Percentiles rank a stretch among this genome's conserved stretches.
Conservation (phyloP, 2,797 vertebrate species). For the Anguilla megastoma region DNA sequence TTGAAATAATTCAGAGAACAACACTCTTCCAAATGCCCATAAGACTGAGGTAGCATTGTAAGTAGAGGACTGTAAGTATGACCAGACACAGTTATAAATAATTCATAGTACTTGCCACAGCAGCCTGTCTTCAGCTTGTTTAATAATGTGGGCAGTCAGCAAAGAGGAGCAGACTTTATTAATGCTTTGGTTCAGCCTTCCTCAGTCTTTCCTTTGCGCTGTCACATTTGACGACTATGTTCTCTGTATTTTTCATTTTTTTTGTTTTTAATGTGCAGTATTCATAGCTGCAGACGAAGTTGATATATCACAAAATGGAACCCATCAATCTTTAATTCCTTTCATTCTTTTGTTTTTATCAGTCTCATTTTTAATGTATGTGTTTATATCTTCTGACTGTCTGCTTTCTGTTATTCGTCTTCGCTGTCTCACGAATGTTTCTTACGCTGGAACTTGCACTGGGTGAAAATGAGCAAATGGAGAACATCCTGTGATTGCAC, state of each 20-base stretch:
- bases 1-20: background rate
- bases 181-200: background rate
- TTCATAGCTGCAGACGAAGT: background rate
- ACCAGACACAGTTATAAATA: conserved; percentile 4
- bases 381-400: background rate
- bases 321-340: background rate
- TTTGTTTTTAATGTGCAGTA: background rate
- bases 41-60: background rate
- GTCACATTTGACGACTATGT: background rate
- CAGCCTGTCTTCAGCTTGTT: background rate
- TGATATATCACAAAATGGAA: background rate
- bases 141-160: conserved; percentile 13
- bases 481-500: background rate
- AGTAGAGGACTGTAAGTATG: background rate
- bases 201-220: background rate
- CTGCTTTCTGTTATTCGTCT: background rate
- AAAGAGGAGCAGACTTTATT: background rate
- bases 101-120: background rate
- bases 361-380: background rate
- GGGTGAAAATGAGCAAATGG: background rate
- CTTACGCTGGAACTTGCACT: background rate
- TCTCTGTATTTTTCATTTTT: background rate
- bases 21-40: background rate
- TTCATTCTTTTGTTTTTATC: background rate
- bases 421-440: background rate